phyloP scores from a whole-genome alignment of 2,113 vertebrate genomes.

The Psephotus haematonotus region DNA sequence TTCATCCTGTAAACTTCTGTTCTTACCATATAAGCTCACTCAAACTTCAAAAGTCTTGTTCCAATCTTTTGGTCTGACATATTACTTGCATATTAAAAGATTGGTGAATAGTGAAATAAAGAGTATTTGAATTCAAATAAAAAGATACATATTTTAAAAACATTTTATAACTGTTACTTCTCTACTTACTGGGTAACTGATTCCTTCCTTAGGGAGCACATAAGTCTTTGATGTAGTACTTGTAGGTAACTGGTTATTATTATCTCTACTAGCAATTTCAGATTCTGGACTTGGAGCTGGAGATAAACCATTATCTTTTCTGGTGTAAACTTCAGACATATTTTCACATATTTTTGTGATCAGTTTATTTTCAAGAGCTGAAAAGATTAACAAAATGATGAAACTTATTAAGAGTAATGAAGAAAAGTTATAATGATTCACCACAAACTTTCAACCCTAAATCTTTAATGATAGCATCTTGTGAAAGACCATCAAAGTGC shows the following conservation, averaged over 20 bases:
- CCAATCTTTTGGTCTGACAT: not conserved
- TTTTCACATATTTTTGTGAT: slow-evolving; percentile 81
- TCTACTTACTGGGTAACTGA: slow-evolving; percentile 44
- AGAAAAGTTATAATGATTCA: not conserved
- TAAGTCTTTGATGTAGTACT: not conserved
- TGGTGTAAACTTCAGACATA: slow-evolving; percentile 50
- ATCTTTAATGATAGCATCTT: not conserved
- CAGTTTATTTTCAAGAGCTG: slow-evolving; percentile 79
- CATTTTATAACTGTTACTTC: not conserved
- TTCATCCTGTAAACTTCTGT: not conserved
- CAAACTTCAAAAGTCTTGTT: not conserved
- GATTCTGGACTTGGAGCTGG: not conserved
- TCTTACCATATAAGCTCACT: not conserved
- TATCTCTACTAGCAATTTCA: not conserved
- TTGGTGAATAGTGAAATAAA: not conserved
- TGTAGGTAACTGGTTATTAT: not conserved
- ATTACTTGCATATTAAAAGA: not conserved
- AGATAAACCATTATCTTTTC: slow-evolving; percentile 32
- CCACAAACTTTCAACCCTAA: not conserved
- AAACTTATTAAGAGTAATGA: not conserved
- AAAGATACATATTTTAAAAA: not conserved
- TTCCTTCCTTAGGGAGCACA: not conserved
- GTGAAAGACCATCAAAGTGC: not conserved
- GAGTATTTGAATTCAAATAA: not conserved
- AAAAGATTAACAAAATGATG: slow-evolving; percentile 1